Conservation (phyloP, 2,797 vertebrate genomes). For the Tragopan temminckii region DNA sequence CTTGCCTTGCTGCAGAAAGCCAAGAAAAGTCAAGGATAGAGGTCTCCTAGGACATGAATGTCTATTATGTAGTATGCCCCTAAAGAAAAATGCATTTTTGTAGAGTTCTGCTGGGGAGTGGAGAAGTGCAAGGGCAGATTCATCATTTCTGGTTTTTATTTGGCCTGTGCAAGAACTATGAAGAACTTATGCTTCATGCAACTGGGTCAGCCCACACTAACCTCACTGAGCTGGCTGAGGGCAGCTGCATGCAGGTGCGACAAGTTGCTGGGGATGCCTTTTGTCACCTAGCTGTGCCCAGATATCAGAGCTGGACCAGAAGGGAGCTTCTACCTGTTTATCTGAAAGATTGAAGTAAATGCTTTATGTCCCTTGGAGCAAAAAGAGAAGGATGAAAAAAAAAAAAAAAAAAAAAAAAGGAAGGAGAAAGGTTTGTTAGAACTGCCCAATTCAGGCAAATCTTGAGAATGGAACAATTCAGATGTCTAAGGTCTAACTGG, state of each 20-base stretch:
- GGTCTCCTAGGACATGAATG: not conserved
- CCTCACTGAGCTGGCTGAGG: not conserved
- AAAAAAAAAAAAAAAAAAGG: too few species aligned
- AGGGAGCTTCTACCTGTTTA: not conserved
- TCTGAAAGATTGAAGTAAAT: not conserved
- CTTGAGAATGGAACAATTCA: slow-evolving; percentile 64
- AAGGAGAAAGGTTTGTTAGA: slow-evolving; percentile 23
- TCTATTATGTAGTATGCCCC: not conserved
- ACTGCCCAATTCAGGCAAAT: slow-evolving; percentile 27
- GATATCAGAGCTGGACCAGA: not conserved
- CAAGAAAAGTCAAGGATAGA: not conserved
- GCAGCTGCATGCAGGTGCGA: not conserved
- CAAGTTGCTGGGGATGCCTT: not conserved
- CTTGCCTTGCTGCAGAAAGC: not conserved
- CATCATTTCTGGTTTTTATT: not conserved
- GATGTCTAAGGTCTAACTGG: slow-evolving; percentile 53
- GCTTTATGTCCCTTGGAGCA: not conserved
- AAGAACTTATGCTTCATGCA: not conserved
- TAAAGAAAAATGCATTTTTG: rapidly evolving
- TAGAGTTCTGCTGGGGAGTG: not conserved
- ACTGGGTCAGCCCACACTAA: not conserved
- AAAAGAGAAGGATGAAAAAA: not conserved
- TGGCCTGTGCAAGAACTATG: not conserved
- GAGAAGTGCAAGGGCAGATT: not conserved
- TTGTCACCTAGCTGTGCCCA: not conserved